phyloP scores from a whole-genome alignment of 1,140 invertebrate genomes.

The Coboldia fuscipes region DNA sequence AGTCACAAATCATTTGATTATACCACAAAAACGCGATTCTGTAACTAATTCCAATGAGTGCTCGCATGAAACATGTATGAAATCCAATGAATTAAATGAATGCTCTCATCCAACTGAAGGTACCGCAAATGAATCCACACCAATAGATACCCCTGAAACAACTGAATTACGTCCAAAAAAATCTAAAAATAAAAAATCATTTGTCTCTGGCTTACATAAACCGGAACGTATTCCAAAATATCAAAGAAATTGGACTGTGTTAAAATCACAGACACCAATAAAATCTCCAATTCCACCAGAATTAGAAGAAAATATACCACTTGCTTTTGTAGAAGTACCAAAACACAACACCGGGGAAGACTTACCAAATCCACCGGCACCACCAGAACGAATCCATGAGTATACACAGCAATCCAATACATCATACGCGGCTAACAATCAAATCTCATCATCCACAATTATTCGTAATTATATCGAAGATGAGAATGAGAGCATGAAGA shows the following conservation, averaged over 20 bases:
- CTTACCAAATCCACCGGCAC: conserved; percentile 1
- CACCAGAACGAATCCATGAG: conserved; percentile 2
- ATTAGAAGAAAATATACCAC: conserved; percentile 18
- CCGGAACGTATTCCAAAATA: conserved; percentile 32
- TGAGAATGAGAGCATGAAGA: no score
- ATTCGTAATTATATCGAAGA: conserved; percentile 12
- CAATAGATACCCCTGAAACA: neutral
- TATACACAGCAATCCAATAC: conserved; percentile 8
- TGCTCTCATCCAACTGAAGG: neutral
- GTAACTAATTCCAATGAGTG: no score
- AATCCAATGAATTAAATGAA: no score
- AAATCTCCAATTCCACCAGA: conserved; percentile 25
- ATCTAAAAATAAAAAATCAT: neutral
- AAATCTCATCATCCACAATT: neutral
- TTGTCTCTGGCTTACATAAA: conserved; percentile 25
- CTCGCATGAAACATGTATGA: no score
- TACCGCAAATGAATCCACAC: neutral
- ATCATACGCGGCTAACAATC: no score
- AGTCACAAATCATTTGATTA: conserved; percentile 3
- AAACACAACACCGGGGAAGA: conserved; percentile 7
- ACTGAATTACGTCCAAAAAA: neutral
- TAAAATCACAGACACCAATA: conserved; percentile 26
- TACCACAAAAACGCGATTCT: neutral
- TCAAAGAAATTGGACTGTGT: conserved; percentile 32
- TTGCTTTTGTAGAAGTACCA: conserved; percentile 17